A percentile compares a stretch with the other conserved stretches of the same genome.
phyloP scores from a whole-genome alignment of 2,113 vertebrate genomes.

The Danio rerio region GRCz12tu NC_133179.1:11964501-11965000 shows the following conservation, averaged over 20 bases:
- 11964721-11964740: conserved; percentile 69
- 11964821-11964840: background rate
- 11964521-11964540: conserved; percentile 23
- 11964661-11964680: conserved; percentile 14
- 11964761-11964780: conserved; percentile 61
- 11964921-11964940: background rate
- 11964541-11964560: conserved; percentile 21
- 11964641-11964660: conserved; percentile 28
- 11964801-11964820: conserved; percentile 37
- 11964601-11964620: conserved; percentile 35
- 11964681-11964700: conserved; percentile 21
- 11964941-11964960: conserved; percentile 4
- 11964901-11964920: conserved; percentile 19
- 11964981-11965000: background rate
- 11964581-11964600: conserved; percentile 34
- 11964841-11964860: conserved; percentile 17
- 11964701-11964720: conserved; percentile 65
- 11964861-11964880: conserved; percentile 22
- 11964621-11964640: background rate
- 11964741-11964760: conserved; percentile 58
- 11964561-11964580: conserved; percentile 22
- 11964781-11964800: conserved; percentile 57
- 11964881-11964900: conserved; percentile 30
- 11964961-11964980: conserved; percentile 2
- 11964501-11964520: conserved; percentile 10